Percentiles rank a stretch among this genome's conserved stretches.
These are phyloP conservation scores for Telmatherina bonti DNA, from an alignment of 2,797 vertebrate genomes.

Conservation along the genomic window DNA sequence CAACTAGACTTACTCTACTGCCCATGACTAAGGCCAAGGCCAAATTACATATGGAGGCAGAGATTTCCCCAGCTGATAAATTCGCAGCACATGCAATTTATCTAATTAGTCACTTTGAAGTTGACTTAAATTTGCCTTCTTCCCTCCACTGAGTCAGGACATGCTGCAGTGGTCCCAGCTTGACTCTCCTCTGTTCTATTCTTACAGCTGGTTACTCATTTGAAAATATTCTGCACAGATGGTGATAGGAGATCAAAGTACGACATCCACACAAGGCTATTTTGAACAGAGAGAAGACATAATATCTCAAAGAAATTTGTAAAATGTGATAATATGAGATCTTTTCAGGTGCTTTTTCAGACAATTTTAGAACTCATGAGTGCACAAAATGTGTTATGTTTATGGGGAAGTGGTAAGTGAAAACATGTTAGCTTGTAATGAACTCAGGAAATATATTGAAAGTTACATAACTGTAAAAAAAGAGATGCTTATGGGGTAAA, in stretches of 20 bases:
- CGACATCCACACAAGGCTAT: conserved; percentile 12
- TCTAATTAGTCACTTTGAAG: conserved; percentile 73
- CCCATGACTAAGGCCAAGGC: conserved; percentile 51
- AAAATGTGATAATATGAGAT: neutral
- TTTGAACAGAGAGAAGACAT: conserved; percentile 15
- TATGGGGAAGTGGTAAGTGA: neutral
- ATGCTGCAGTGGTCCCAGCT: conserved; percentile 61
- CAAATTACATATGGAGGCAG: conserved; percentile 53
- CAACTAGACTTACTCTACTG: conserved; percentile 53
- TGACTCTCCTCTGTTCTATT: conserved; percentile 43
- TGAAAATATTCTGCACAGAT: conserved; percentile 59
- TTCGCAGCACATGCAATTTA: conserved; percentile 69
- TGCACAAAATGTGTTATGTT: neutral
- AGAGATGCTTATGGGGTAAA: neutral
- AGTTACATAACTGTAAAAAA: neutral
- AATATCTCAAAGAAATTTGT: conserved; percentile 5
- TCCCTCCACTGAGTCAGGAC: conserved; percentile 56
- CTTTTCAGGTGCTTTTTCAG: neutral
- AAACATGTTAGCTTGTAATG: neutral
- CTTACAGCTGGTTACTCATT: conserved; percentile 52
- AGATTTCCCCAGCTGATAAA: conserved; percentile 62
- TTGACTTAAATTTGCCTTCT: conserved; percentile 64
- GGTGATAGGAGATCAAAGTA: conserved; percentile 44
- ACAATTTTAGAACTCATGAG: neutral
- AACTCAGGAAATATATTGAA: neutral